Base-by-base conservation (phyloP, 1,140 invertebrate species). In the Solenopsis invicta region DNA sequence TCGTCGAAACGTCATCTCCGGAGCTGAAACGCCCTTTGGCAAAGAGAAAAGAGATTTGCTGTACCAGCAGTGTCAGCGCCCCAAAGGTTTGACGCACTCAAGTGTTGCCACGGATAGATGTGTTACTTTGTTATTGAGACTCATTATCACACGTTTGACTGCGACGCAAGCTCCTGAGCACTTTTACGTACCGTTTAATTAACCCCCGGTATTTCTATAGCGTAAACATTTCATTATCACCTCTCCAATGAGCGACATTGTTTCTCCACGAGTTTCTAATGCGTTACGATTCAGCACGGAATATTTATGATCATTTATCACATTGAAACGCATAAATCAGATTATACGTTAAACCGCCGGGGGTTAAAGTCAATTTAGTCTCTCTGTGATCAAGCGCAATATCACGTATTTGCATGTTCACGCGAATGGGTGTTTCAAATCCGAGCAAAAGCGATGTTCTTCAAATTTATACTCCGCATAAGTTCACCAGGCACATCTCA, bases 351-450 rank as follows among this genome's bases (percentile, higher is more conserved):
- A 21, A 56, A 41, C 10, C 16, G 24, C 80, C 54, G 69, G 80
- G 80, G 80, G 80, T 84, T 81, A 61, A 84, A 84, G 13, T 75
- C 54, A 75, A 41, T 59, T 24, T 81, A 81, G 24, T 81, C 29
- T 77, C 41, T 72, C 64, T 74, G 29, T 48, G 37, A 74, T 59
- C 29, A 24, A 24, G 67, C 29, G 66, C 66, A 66, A 72, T 59
- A 81, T 56, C 61, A 88, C 48, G 13, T 29, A 29, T 87, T 71
- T 88, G 87, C 74, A 88, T 87, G 85, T 64, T 88, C 81, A 88
- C 86, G 66, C 72, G 80, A 87, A 64, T 87, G 76, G 67, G 67
- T 88, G 86, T 88, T 88, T 88, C 86, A 88, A 82, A 88, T 88
- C 76, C 87, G 77, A 84, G 69, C 29, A 29, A 54, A 71, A 84